Evolutionary conservation across 1,140 invertebrate genomes (phyloP).

Genomic region (Oryctes rhinoceros): DNA sequence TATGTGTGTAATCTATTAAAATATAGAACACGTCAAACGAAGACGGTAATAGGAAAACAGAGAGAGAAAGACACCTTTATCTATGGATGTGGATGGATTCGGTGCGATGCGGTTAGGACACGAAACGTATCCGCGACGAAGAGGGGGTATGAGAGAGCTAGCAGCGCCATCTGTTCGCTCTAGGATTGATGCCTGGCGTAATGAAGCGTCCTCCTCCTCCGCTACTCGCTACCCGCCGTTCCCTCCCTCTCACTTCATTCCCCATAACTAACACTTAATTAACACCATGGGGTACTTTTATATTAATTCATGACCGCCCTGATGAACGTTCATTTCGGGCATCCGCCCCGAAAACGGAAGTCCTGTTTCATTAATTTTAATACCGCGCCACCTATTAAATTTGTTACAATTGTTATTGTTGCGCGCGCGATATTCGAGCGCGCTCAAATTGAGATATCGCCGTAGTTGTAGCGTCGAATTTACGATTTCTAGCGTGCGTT

Average conservation of each 20-base stretch:
- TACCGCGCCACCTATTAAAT: conserved; percentile 39
- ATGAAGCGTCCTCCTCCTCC: conserved; percentile 39
- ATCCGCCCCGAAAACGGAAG: conserved; percentile 44
- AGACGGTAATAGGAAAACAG: no score
- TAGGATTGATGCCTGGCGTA: conserved; percentile 45
- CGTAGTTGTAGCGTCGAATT: not conserved
- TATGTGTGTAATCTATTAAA: no score
- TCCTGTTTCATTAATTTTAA: conserved; percentile 45
- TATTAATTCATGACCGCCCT: conserved; percentile 46
- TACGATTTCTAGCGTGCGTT: not conserved
- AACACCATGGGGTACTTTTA: conserved; percentile 49
- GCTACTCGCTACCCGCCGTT: not conserved
- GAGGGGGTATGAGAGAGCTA: conserved; percentile 3
- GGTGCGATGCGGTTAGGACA: not conserved
- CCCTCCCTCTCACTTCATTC: not conserved
- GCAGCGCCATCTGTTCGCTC: conserved; percentile 45
- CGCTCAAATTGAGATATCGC: conserved; percentile 14
- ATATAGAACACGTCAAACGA: no score
- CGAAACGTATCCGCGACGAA: not conserved
- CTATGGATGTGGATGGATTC: no score
- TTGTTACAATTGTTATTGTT: conserved; percentile 38
- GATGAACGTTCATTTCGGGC: conserved; percentile 45
- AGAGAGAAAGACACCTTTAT: no score
- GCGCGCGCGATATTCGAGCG: not conserved
- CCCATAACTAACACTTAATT: conserved; percentile 48